Conservation (phyloP, 2,113 vertebrate genomes). For the Tretioscincus oriximinensis region DNA sequence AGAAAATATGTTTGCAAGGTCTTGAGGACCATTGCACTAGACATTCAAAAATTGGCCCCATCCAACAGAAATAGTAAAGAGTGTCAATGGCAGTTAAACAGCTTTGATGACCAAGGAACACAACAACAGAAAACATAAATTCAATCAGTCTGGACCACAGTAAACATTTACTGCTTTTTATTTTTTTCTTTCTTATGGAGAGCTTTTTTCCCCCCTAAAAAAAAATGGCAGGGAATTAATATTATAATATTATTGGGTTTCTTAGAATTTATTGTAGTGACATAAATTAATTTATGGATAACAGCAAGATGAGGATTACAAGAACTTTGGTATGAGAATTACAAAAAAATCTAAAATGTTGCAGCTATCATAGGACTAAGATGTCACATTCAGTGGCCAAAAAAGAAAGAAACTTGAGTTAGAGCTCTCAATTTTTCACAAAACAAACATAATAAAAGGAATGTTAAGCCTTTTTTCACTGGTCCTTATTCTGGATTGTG, state of each 20-base stretch:
- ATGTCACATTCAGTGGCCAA: constrained; percentile 53
- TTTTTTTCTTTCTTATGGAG: constrained; percentile 63
- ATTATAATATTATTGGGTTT: constrained; percentile 74
- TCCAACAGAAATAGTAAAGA: constrained; percentile 59
- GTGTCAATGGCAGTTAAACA: constrained; percentile 60
- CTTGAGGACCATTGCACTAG: constrained; percentile 27
- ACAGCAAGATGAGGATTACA: constrained; percentile 72
- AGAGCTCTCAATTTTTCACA: constrained; percentile 57
- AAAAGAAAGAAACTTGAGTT: constrained; percentile 56
- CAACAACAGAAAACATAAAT: constrained; percentile 67
- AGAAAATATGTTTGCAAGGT: constrained; percentile 44
- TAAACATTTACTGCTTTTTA: constrained; percentile 55
- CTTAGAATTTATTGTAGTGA: constrained; percentile 74
- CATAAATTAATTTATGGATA: constrained; percentile 82
- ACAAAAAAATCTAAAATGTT: constrained; percentile 72
- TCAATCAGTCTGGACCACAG: constrained; percentile 36
- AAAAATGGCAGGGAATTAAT: constrained; percentile 65
- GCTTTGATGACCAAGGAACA: constrained; percentile 59
- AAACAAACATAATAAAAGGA: not conserved
- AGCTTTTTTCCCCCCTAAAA: constrained; percentile 5
- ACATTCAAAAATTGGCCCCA: constrained; percentile 44
- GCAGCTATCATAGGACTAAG: constrained; percentile 68
- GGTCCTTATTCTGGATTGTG: too few relatives aligned
- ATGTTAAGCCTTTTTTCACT: too few relatives aligned
- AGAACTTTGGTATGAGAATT: constrained; percentile 67